A percentile compares a stretch with the other conserved stretches of the same genome.
Evolutionary conservation across 2,888 invertebrate genomes (phyloP).

Genomic region (Conops quadrifasciatus): DNA sequence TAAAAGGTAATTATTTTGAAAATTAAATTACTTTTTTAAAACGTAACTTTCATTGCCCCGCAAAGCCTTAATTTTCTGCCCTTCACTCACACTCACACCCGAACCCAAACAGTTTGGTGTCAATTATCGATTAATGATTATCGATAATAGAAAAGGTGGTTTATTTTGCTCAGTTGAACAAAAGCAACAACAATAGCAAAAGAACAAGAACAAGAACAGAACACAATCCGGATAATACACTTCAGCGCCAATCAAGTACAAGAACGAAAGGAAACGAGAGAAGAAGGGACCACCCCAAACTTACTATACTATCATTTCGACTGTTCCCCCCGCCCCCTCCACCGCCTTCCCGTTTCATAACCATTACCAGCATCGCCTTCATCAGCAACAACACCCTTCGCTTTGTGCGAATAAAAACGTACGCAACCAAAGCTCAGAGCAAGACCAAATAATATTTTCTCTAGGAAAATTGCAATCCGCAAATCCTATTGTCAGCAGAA

Average conservation of each 20-base stretch:
- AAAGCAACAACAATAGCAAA: constrained; percentile 17
- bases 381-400: not conserved
- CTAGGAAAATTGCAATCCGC: constrained; percentile 59
- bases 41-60: too few relatives aligned
- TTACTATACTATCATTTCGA: not conserved
- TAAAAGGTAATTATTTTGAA: too few relatives aligned
- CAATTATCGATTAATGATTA: constrained; percentile 45
- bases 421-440: not conserved
- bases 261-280: not conserved
- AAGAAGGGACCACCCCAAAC: not conserved
- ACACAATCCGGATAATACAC: constrained; percentile 56
- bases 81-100: not conserved
- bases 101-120: not conserved
- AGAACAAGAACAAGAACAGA: constrained; percentile 45
- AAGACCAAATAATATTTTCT: constrained; percentile 37
- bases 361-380: too few relatives aligned
- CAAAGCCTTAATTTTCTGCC: not conserved
- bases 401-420: not conserved
- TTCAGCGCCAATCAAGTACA: constrained; percentile 21
- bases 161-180: constrained; percentile 47
- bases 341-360: not conserved
- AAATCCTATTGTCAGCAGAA: constrained; percentile 63
- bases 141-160: constrained; percentile 47
- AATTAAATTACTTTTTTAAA: too few relatives aligned
- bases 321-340: constrained; percentile 3